These are phyloP conservation scores for Hesperophylax magnus DNA, from an alignment of 1,140 invertebrate genomes.

Conservation along the genomic window DNA sequence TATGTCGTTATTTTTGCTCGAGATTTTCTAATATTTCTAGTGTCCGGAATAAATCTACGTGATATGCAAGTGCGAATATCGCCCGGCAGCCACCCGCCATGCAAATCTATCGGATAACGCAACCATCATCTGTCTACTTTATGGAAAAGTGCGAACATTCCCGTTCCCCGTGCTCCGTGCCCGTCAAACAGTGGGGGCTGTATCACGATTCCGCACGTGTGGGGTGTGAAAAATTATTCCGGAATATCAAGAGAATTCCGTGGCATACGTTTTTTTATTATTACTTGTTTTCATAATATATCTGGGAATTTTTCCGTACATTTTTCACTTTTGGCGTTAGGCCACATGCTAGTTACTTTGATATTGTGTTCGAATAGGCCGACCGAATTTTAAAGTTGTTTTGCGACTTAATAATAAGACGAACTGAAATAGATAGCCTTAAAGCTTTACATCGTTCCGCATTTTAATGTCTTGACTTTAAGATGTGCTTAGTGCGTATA, in stretches of 20 bases:
- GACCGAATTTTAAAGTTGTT: neutral
- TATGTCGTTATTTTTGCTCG: neutral
- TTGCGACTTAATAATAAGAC: too few species aligned
- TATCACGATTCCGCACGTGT: neutral
- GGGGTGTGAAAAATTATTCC: conserved; percentile 3
- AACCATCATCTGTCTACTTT: conserved; percentile 6
- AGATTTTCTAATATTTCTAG: neutral
- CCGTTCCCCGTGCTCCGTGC: neutral
- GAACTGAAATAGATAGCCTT: too few species aligned
- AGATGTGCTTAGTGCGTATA: too few species aligned
- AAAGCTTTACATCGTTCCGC: too few species aligned
- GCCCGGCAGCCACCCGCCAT: neutral
- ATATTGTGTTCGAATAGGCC: neutral
- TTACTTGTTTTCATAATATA: neutral
- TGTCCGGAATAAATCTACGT: conserved; percentile 4
- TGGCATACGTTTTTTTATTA: neutral
- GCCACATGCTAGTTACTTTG: conserved; percentile 15
- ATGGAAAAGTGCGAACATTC: neutral
- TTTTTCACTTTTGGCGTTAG: conserved; percentile 21
- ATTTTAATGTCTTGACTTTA: too few species aligned
- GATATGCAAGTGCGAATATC: neutral
- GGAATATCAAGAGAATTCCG: neutral
- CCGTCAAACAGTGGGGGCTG: neutral
- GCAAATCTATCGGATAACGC: neutral
- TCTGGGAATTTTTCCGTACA: neutral